A percentile compares a stretch with the other conserved stretches of the same genome.
Evolutionary conservation across 2,888 invertebrate species (phyloP).

Genomic region (Cheilosia urbana): DNA sequence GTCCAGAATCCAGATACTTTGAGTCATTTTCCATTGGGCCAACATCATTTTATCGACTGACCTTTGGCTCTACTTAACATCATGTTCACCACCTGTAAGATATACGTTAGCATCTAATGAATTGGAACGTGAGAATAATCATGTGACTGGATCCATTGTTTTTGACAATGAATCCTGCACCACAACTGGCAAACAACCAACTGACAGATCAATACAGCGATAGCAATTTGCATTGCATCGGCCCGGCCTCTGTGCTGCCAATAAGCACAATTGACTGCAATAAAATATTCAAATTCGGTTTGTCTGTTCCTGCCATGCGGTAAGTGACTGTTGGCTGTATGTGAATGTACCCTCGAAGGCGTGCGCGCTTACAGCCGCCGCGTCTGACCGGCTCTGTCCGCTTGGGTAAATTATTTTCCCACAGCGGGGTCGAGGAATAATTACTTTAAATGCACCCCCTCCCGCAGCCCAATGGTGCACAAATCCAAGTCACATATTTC

Average conservation of each 20-base stretch:
- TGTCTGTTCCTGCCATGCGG: conserved; percentile 16
- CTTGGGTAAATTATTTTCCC: conserved; percentile 70
- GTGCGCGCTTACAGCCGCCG: conserved; percentile 27
- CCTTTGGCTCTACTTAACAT: conserved; percentile 17
- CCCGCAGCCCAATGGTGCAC: neutral
- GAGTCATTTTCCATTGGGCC: no score
- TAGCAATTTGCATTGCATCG: conserved; percentile 36
- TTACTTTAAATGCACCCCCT: conserved; percentile 41
- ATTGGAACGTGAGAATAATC: conserved; percentile 69
- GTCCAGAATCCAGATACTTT: no score
- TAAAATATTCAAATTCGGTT: conserved; percentile 62
- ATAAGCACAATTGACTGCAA: conserved; percentile 43
- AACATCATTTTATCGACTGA: neutral
- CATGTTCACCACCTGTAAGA: conserved; percentile 36
- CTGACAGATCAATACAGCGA: conserved; percentile 70
- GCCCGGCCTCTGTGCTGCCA: conserved; percentile 46
- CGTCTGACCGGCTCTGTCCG: conserved; percentile 30
- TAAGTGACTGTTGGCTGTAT: conserved; percentile 44
- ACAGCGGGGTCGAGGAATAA: conserved; percentile 70
- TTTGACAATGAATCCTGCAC: conserved; percentile 35
- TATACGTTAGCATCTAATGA: conserved; percentile 26
- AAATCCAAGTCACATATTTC: conserved; percentile 61
- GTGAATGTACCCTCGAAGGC: conserved; percentile 29
- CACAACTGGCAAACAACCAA: conserved; percentile 22
- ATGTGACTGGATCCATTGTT: conserved; percentile 56